Evolutionary conservation across 2,113 vertebrate species (phyloP).

Genomic region (Grus americana): DNA sequence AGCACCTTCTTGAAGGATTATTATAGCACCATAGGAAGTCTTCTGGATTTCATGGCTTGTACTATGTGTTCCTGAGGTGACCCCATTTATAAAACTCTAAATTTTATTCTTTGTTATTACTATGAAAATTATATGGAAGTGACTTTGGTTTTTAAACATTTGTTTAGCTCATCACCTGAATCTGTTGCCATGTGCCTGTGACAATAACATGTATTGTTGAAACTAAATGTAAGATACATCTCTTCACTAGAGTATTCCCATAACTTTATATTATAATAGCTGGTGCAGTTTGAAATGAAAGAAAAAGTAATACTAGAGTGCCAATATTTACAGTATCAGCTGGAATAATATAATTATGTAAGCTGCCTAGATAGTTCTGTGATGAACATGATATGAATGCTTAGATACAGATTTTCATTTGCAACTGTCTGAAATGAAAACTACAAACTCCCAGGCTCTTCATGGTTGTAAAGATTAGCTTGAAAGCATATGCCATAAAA

Average conservation of each 20-base stretch:
- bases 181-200: background rate
- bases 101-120: background rate
- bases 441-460: background rate
- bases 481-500: background rate
- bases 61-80: background rate
- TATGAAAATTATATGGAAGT: background rate
- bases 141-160: background rate
- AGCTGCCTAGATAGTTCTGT: background rate
- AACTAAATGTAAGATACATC: background rate
- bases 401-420: constrained; percentile 23
- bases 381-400: background rate
- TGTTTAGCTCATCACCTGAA: background rate
- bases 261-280: background rate
- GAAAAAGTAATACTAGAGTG: background rate
- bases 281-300: background rate
- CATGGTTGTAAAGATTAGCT: background rate
- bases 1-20: background rate
- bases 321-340: constrained; percentile 14
- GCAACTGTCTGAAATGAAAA: background rate
- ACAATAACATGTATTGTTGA: background rate
- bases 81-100: background rate
- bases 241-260: background rate
- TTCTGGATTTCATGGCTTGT: background rate
- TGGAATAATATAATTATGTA: constrained; percentile 25
- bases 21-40: background rate